These are phyloP conservation scores for Hydrozoanthus gracilis DNA, from an alignment of 92 coral and sea anemone species.

Conservation along the genomic window DNA sequence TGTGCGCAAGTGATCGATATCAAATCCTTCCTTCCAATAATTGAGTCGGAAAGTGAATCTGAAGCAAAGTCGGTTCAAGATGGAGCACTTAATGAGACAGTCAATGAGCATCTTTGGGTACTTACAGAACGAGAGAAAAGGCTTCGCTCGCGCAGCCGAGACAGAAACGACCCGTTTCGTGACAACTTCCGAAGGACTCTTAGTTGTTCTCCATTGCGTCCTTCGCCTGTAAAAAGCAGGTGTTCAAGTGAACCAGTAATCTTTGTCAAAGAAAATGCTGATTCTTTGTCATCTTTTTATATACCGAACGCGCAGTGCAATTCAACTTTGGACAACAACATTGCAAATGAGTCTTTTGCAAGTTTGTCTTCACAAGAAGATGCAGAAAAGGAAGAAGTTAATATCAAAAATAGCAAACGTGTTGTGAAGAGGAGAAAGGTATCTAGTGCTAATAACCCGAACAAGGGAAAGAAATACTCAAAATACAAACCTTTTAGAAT, in stretches of 20 bases:
- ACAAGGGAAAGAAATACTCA: not conserved
- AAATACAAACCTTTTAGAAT: slow-evolving; percentile 19
- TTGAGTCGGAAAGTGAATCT: not conserved
- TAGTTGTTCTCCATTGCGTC: not conserved
- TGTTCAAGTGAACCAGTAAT: not conserved
- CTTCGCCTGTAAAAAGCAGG: not conserved
- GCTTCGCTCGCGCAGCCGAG: slow-evolving; percentile 39
- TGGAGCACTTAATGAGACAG: not conserved
- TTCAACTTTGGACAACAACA: not conserved
- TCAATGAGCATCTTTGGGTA: not conserved
- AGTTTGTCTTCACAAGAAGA: not conserved
- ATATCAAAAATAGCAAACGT: not conserved
- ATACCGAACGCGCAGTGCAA: not conserved
- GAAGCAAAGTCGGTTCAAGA: not conserved
- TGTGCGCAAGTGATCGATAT: not conserved
- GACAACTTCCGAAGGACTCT: not conserved
- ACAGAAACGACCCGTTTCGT: slow-evolving; percentile 37
- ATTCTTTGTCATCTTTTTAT: not conserved
- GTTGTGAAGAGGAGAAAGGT: not conserved
- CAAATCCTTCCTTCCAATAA: not conserved
- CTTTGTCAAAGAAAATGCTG: not conserved
- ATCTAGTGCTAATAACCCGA: not conserved
- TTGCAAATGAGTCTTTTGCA: not conserved
- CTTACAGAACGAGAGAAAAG: slow-evolving; percentile 24
- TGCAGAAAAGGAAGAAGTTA: not conserved